A percentile compares a stretch with the other conserved stretches of the same genome.
Evolutionary conservation across 2,113 vertebrate genomes (phyloP).

Genomic region (Rissa tridactyla): DNA sequence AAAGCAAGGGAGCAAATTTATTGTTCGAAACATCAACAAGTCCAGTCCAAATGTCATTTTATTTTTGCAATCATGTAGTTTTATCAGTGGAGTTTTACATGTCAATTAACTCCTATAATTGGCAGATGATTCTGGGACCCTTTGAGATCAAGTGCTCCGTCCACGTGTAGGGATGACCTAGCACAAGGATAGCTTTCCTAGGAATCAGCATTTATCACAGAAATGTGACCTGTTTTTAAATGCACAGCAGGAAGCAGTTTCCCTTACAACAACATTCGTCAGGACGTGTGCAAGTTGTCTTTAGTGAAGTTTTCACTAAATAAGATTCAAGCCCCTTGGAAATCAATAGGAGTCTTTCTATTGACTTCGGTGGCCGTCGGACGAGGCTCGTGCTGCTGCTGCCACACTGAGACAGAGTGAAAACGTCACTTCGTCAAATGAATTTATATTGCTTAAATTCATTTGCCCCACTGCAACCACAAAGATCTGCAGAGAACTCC

Average conservation of each 20-base stretch:
- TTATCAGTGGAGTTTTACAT: background rate
- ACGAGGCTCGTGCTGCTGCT: background rate
- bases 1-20: accelerated
- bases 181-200: background rate
- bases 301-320: background rate
- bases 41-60: background rate
- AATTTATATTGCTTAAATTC: background rate
- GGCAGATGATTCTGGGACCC: accelerated
- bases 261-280: background rate
- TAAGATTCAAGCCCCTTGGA: background rate
- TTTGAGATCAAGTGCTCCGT: accelerated
- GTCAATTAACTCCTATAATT: background rate
- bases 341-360: background rate
- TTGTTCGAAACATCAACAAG: accelerated
- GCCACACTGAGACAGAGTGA: background rate
- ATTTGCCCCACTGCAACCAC: background rate
- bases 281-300: background rate
- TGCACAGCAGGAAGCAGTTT: background rate
- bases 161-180: accelerated
- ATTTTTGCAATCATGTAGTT: background rate
- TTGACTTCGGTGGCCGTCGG: background rate
- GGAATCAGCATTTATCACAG: background rate
- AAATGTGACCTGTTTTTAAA: background rate
- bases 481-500: background rate
- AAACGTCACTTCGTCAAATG: accelerated